phyloP scores from a whole-genome alignment of 2,888 invertebrate species.

The Dynastes maya region DNA sequence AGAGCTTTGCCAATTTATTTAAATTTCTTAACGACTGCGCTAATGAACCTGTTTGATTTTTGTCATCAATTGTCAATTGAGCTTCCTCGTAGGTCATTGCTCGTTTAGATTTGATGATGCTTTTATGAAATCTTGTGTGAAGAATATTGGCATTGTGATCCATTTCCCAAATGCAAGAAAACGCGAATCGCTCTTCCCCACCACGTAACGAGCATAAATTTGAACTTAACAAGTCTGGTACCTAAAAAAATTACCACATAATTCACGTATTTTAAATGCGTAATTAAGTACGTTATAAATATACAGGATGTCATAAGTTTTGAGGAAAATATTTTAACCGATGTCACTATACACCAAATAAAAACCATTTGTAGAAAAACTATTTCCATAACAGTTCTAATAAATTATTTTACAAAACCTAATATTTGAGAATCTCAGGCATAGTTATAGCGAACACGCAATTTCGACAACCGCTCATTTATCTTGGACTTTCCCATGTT shows the following conservation, averaged over 20 bases:
- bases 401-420: too few species aligned
- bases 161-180: conserved; percentile 97
- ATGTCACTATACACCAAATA: too few species aligned
- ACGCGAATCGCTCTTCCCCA: conserved; percentile 92
- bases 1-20: conserved; percentile 91
- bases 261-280: too few species aligned
- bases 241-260: conserved; percentile 55
- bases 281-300: too few species aligned
- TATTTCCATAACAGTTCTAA: too few species aligned
- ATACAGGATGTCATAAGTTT: too few species aligned
- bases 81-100: conserved; percentile 99
- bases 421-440: too few species aligned
- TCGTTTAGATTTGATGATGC: conserved; percentile 90
- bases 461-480: too few species aligned
- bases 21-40: conserved; percentile 86
- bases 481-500: too few species aligned
- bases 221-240: conserved; percentile 89
- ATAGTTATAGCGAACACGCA: too few species aligned
- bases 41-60: conserved; percentile 79
- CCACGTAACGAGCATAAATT: conserved; percentile 96
- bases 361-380: too few species aligned
- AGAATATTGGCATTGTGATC: conserved; percentile 88
- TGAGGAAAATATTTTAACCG: too few species aligned
- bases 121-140: conserved; percentile 89
- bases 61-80: conserved; percentile 93